These are phyloP conservation scores for Lagocephalus sceleratus DNA, from an alignment of 2,797 vertebrate species.

Conservation along the genomic window DNA sequence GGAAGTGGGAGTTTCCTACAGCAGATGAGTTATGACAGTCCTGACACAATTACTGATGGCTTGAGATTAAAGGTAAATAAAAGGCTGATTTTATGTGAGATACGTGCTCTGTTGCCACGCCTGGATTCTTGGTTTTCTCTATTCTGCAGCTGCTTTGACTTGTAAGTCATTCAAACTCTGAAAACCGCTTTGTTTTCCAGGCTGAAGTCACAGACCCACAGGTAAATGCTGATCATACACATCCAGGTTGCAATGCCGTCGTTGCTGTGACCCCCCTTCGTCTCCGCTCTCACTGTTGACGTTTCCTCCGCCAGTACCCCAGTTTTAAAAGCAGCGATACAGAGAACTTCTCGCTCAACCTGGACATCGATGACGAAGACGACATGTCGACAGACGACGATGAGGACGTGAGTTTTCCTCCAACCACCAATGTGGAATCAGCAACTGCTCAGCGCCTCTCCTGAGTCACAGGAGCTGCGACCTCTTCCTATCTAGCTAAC, in stretches of 20 bases:
- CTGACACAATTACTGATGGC: conserved; percentile 48
- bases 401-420: conserved; percentile 59
- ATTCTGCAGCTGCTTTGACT: not conserved
- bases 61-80: conserved; percentile 49
- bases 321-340: conserved; percentile 72
- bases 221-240: conserved; percentile 40
- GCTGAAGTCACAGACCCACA: conserved; percentile 62
- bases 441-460: not conserved
- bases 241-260: not conserved
- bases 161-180: not conserved
- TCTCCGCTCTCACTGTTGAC: not conserved
- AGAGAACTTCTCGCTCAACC: conserved; percentile 68
- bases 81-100: not conserved
- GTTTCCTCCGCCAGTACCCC: conserved; percentile 30
- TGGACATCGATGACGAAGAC: conserved; percentile 68
- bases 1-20: conserved; percentile 24
- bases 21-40: conserved; percentile 37
- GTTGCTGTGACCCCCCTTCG: accelerated
- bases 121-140: not conserved
- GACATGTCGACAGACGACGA: conserved; percentile 68
- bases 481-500: not conserved
- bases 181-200: conserved; percentile 43
- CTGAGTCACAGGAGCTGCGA: too few species aligned
- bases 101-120: not conserved
- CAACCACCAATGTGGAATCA: not conserved